Base-by-base conservation (phyloP, 1,140 invertebrate genomes). In the Chironomus striatipennis region DNA sequence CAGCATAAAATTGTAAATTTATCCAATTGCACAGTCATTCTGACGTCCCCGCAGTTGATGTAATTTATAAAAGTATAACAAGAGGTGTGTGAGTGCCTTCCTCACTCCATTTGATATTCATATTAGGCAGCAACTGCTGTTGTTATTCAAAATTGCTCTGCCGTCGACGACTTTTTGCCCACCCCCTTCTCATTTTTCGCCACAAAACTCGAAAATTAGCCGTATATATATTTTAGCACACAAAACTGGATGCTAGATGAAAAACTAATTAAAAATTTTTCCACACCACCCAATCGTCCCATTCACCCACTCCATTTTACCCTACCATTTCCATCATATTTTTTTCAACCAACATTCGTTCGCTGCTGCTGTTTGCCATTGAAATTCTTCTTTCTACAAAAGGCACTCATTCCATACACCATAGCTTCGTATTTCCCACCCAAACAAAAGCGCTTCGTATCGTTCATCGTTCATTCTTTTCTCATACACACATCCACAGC, bases 251-350 rank as follows among this genome's bases (percentile, higher is more conserved):
- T 70, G 65, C 65, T 21, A 70, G 65, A 70, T 70, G 65, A 70
- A 70, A 70, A 70, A 70, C 65, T 70, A 70, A 70, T 70, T 70
- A 70, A 70, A 70, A 70, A 70, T 70, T 70, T 57, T 70, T 70
- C 65, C 65, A 70, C 65, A 70, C 65, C 47, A 57, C 47, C 47
- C 47, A 57, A 57, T 57, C 47, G 12, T 57, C 47, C 47, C 47
- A 57, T 57, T 10, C n/a, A n/a, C 65, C 47, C n/a, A 10, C 65
- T 70, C n/a, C 65, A 21, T 70, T 70, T 70, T 70, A 20, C 17
- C 65, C 20, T 18, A 21, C 65, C 47, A 57, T 57, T 57, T 57
- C 12, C 47, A 57, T 57, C 47, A 57, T 57, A n/a, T 57, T 57
- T n/a, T 12, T 57, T n/a, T 57, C 47, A n/a, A 15, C 47, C 24